Evolutionary conservation across 2,113 vertebrate genomes (phyloP).

Genomic region (Myrmecobius fasciatus): DNA sequence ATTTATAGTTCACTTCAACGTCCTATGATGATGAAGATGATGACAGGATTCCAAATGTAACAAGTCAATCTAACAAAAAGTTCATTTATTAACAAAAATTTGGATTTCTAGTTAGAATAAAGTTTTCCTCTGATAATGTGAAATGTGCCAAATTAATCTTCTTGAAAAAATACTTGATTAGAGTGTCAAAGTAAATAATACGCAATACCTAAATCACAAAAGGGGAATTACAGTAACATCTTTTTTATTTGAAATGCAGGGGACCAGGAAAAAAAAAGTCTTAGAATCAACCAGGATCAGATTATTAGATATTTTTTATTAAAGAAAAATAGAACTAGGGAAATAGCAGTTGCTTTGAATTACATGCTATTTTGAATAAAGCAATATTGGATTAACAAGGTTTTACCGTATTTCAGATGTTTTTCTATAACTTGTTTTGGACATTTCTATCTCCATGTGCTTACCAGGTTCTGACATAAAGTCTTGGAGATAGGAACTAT

Average conservation of each 20-base stretch:
- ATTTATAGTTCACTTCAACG: background rate
- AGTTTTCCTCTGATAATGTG: background rate
- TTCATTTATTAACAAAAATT: background rate
- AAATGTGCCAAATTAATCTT: background rate
- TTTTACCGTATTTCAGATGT: conserved; percentile 58
- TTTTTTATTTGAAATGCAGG: conserved; percentile 46
- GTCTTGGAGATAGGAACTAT: conserved; percentile 29
- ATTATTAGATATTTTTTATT: conserved; percentile 59
- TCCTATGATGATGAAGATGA: background rate
- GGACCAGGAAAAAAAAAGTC: conserved; percentile 37
- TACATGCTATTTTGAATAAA: conserved; percentile 48
- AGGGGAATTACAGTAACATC: conserved; percentile 32
- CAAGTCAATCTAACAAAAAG: background rate
- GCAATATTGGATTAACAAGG: conserved; percentile 53
- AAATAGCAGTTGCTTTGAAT: conserved; percentile 63
- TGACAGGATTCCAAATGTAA: background rate
- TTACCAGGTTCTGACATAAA: conserved; percentile 40
- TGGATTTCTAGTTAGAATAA: conserved; percentile 5
- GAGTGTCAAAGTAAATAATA: conserved; percentile 14
- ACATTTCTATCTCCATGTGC: conserved; percentile 55
- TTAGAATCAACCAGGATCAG: conserved; percentile 11
- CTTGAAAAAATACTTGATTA: conserved; percentile 12
- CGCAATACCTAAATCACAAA: conserved; percentile 31
- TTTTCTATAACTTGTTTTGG: conserved; percentile 56
- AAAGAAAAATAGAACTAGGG: conserved; percentile 28